Conservation (phyloP, 1,140 invertebrate species). For the Tigriopus japonicus region DNA sequence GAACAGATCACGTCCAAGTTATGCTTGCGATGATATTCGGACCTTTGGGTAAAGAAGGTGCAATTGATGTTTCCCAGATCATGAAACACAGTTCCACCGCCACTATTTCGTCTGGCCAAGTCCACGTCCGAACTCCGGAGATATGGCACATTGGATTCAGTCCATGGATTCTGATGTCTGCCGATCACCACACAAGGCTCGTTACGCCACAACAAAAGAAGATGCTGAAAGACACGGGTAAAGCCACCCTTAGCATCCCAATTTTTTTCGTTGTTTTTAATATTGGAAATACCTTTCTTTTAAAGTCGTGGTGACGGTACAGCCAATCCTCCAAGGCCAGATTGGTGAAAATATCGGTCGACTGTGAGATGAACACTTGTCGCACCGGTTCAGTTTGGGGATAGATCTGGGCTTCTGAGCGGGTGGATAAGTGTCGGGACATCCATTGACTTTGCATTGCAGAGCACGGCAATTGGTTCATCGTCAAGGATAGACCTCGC, state of each 20-base stretch:
- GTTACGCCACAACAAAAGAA: constrained; percentile 77
- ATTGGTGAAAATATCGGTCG: constrained; percentile 70
- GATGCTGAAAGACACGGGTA: constrained; percentile 32
- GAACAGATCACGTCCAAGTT: constrained; percentile 66
- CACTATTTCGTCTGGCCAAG: constrained; percentile 70
- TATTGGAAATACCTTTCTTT: neutral
- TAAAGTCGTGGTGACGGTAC: constrained; percentile 60
- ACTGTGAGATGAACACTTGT: constrained; percentile 77
- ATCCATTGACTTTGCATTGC: neutral
- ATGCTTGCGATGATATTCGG: constrained; percentile 54
- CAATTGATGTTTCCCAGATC: constrained; percentile 81
- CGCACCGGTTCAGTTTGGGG: constrained; percentile 31
- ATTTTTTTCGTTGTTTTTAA: neutral
- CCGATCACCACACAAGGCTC: constrained; percentile 85
- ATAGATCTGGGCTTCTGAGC: neutral
- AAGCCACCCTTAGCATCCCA: neutral
- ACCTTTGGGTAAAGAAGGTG: constrained; percentile 61
- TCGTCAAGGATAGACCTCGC: neutral
- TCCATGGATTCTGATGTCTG: constrained; percentile 88
- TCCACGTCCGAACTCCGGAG: constrained; percentile 40
- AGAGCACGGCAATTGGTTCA: neutral
- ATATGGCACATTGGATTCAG: constrained; percentile 54
- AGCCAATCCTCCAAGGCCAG: constrained; percentile 87
- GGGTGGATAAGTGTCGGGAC: neutral
- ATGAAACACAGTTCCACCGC: constrained; percentile 92